phyloP scores from a whole-genome alignment of 2,113 vertebrate species.

The Eira barbara region DNA sequence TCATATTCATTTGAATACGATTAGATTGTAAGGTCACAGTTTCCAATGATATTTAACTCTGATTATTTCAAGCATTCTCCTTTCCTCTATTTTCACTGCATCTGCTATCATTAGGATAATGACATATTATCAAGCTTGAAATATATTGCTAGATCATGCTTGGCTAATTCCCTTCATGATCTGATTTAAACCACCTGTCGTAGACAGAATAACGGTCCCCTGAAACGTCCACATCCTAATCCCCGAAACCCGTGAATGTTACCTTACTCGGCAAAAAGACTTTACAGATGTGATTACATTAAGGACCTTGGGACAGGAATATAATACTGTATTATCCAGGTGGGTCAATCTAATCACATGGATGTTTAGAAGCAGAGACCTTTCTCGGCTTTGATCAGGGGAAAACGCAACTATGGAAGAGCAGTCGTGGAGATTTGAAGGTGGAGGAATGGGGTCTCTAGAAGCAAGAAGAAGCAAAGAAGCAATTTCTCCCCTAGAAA shows the following conservation, averaged over 20 bases:
- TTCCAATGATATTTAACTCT: not conserved
- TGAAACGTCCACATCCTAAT: not conserved
- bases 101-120: not conserved
- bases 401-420: not conserved
- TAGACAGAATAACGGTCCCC: not conserved
- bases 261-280: not conserved
- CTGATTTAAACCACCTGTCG: not conserved
- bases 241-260: not conserved
- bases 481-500: not conserved
- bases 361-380: not conserved
- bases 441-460: not conserved
- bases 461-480: not conserved
- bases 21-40: not conserved
- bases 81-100: not conserved
- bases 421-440: not conserved
- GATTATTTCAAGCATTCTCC: not conserved
- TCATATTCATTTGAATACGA: not conserved
- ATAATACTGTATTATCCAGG: not conserved
- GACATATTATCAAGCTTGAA: not conserved
- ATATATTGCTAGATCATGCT: not conserved
- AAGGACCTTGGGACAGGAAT: not conserved
- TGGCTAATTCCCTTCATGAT: not conserved
- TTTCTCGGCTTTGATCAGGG: not conserved
- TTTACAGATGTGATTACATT: not conserved
- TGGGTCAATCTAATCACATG: not conserved